Conservation (phyloP, 2,113 vertebrate species). For the Bubo bubo region DNA sequence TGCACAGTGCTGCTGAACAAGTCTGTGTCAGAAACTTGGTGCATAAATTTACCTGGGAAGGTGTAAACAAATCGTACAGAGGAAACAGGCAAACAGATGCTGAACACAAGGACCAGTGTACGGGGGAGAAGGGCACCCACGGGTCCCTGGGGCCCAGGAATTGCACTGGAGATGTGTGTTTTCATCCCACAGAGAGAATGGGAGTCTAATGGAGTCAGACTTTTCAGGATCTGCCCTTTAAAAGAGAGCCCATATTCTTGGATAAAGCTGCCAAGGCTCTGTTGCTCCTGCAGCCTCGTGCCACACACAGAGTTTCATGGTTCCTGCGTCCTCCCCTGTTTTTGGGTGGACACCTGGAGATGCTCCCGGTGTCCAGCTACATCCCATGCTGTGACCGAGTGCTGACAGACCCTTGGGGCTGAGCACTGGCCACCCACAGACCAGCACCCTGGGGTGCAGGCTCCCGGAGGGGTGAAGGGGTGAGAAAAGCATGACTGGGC, state of each 20-base stretch:
- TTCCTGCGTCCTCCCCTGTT: background rate
- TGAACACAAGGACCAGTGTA: fast-evolving
- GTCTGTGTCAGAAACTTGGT: background rate
- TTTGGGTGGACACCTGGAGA: background rate
- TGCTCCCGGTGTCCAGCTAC: background rate
- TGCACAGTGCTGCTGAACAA: background rate
- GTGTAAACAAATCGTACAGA: fast-evolving
- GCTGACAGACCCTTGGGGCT: fast-evolving
- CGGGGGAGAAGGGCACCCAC: fast-evolving
- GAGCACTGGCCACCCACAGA: background rate
- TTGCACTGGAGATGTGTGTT: background rate
- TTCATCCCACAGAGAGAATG: background rate
- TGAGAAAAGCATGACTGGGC: background rate
- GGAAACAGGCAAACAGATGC: background rate
- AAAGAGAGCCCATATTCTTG: background rate
- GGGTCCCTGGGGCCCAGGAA: fast-evolving
- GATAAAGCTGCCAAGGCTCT: background rate
- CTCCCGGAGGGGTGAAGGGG: fast-evolving
- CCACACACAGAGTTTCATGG: fast-evolving
- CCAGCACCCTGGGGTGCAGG: background rate
- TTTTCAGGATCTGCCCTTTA: too few species aligned
- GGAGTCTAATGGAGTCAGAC: fast-evolving
- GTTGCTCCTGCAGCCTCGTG: background rate
- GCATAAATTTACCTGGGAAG: background rate
- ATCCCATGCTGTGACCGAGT: fast-evolving